Evolutionary conservation across 2,888 invertebrate genomes (phyloP), one percentile per base, ranked within the genome.

Genomic region (Sarcophaga variegata): DNA sequence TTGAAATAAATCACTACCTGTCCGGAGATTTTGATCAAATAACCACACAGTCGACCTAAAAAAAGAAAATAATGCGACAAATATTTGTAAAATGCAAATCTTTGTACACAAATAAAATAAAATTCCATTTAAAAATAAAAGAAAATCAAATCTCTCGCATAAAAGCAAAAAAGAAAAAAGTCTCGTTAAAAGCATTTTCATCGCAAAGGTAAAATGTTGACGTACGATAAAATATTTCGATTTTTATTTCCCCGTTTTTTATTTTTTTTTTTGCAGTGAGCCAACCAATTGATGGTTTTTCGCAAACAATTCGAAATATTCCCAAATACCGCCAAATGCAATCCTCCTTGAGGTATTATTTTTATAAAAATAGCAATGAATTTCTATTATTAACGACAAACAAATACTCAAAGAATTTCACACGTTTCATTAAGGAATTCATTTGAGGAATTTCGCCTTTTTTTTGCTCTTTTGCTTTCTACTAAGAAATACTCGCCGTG

Each of bases 371-470:
- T 80, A 54, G 17, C 17, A 54, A 54, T 3, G 37, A 72, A 74
- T 3, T 17, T 81, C 79, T 86, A 79, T 81, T 77, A 80, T 86
- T 80, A 74, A 20, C 14, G 6, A 20, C n/a, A 59, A 20, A 20
- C n/a, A 59, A 78, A 82, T 79, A 72, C 64, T 47, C 5, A 37
- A 76, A 70, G 69, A 83, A 86, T 86, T 86, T 86, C 86, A 86
- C 86, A 86, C 86, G 78, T 75, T 86, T 83, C 86, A 86, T 49
- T 86, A 62, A 70, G 70, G 75, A 78, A 86, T 86, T 80, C 74
- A 37, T 62, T 62, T 59, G 27, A 71, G 63, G 81, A 74, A 83
- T 76, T 83, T 72, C 10, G 22, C 0, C 2, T 17, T 20, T 54
- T 59, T 74, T 75, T 37, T 37, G 1, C 8, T 37, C 37, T 37